phyloP scores from a whole-genome alignment of 2,888 invertebrate species.

The Mamestra brassicae region DNA sequence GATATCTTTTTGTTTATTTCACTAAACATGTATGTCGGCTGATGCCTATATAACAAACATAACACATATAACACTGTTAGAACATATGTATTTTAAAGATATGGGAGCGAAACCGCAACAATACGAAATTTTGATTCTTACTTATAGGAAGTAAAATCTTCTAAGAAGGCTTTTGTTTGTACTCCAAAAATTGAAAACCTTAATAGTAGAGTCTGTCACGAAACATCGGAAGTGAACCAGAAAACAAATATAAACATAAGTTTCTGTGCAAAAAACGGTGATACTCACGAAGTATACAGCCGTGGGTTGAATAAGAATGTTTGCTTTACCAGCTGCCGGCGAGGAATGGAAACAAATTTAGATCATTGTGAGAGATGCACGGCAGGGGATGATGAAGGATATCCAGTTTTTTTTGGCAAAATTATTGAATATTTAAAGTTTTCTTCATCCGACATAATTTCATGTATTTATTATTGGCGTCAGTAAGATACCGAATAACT shows the following conservation, averaged over 20 bases:
- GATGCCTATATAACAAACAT: slow-evolving; percentile 15
- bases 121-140: slow-evolving; percentile 2
- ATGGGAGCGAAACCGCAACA: neutral
- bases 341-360: slow-evolving; percentile 73
- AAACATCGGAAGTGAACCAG: slow-evolving; percentile 2
- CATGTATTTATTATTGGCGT: slow-evolving; percentile 27
- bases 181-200: too few species aligned
- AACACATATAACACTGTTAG: slow-evolving; percentile 31
- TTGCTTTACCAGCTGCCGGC: slow-evolving; percentile 65
- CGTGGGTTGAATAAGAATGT: slow-evolving; percentile 70
- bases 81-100: slow-evolving; percentile 11
- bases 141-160: too few species aligned
- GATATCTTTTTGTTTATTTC: neutral
- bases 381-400: slow-evolving; percentile 1
- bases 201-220: too few species aligned
- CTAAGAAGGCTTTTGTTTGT: too few species aligned
- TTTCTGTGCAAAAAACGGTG: neutral
- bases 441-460: too few species aligned
- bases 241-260: slow-evolving; percentile 64
- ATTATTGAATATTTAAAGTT: neutral
- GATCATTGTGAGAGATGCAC: slow-evolving; percentile 57
- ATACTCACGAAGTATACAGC: slow-evolving; percentile 33
- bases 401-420: neutral
- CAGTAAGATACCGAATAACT: too few species aligned
- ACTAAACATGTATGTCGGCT: neutral